A percentile compares a stretch with the other conserved stretches of the same genome.
Conservation (phyloP, 2,797 vertebrate species). For the Manis pentadactyla region DNA sequence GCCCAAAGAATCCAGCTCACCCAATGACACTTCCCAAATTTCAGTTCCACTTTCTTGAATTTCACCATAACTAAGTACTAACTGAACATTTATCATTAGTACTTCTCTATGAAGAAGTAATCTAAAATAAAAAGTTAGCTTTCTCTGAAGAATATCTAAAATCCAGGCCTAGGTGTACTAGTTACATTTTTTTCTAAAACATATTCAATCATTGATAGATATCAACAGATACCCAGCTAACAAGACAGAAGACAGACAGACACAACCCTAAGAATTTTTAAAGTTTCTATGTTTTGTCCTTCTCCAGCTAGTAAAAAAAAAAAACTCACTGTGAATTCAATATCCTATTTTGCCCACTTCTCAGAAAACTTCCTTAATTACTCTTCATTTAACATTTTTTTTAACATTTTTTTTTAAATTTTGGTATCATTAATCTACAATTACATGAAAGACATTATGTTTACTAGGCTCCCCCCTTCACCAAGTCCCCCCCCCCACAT, state of each 20-base stretch:
- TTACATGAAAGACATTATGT: too few species aligned
- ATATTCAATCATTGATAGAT: background rate
- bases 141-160: conserved; percentile 20
- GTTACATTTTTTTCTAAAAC: conserved; percentile 1
- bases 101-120: conserved; percentile 18
- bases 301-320: conserved; percentile 22
- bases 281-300: background rate
- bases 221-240: background rate
- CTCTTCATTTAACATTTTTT: background rate
- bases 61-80: background rate
- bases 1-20: background rate
- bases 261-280: background rate
- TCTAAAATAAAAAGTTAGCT: background rate
- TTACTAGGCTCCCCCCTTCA: too few species aligned
- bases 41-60: background rate
- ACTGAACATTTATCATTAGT: background rate
- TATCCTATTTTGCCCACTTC: background rate
- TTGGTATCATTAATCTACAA: too few species aligned
- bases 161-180: background rate
- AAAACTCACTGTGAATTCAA: background rate
- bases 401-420: too few species aligned
- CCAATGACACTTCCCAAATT: background rate
- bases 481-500: too few species aligned
- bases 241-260: background rate
- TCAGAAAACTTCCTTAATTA: background rate